Base-by-base conservation (phyloP, 2,113 vertebrate genomes). In the Rhadina sibilatrix region DNA sequence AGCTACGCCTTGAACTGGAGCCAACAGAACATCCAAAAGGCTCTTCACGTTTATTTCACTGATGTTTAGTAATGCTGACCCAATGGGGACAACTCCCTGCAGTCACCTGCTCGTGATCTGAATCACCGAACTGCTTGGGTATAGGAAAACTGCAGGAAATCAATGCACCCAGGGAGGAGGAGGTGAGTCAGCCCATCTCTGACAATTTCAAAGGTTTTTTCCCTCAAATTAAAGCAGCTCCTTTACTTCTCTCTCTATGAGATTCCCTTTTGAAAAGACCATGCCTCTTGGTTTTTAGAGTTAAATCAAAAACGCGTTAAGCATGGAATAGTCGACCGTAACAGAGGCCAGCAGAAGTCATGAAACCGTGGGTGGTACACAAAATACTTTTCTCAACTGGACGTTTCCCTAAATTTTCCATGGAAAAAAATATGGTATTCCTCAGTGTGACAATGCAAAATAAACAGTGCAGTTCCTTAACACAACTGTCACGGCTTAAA, bases 251-350 rank as follows among this genome's bases (percentile, higher is more conserved):
- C 59, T 65, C 4, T 0, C 18, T 21, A 9, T 0, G 3, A 75
- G 22, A 40, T 40, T 27, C 6, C 10, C 21, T 10, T 57, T 11
- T 1, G 20, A 42, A 72, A 27, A 81, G 27, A 19, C 10, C 28
- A 9, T 83, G 31, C 14, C 79, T 8, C 31, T 24, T 15, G 52
- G 22, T 31, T 74, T 52, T 28, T 0, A 31, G 75, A 54, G 68
- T 93, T 83, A 94, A 95, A 74, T 46, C 79, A 38, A 27, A 71
- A 82, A 56, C 23, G 22, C 18, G 23, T 44, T 47, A 80, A 5
- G 37, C 19, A 0, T 4, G 31, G 53, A 80, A 44, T 0, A 47
- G 7, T 10, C 13, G 25, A 40, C 40, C 1, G 0, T 38, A 84
- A 37, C 25, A 2, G 10, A 47, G 46, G 49, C 70, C 90, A 86